Percentiles rank a stretch among this genome's conserved stretches.
Evolutionary conservation across 2,113 vertebrate species (phyloP).

Genomic region (Theristicus caerulescens): DNA sequence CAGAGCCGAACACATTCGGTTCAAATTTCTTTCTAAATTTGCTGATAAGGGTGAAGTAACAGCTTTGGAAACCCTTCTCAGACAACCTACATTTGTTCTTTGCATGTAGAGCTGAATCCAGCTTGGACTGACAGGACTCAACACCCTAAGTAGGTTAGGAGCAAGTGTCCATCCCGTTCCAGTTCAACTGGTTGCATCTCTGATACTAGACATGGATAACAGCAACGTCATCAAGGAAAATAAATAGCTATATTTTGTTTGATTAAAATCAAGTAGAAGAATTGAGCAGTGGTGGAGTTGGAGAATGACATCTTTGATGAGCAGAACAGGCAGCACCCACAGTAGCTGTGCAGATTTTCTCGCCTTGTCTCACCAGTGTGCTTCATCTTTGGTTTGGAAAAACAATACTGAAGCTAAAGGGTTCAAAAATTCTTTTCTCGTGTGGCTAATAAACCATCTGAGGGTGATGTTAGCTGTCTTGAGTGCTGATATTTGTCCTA

Average conservation of each 20-base stretch:
- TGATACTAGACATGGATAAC: not conserved
- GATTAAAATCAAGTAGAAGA: not conserved
- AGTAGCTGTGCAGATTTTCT: not conserved
- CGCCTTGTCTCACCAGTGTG: not conserved
- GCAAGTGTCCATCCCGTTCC: not conserved
- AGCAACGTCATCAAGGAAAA: not conserved
- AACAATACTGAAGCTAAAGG: not conserved
- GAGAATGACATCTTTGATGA: not conserved
- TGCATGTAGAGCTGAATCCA: conserved; percentile 1
- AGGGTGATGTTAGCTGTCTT: not conserved
- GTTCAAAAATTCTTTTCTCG: not conserved
- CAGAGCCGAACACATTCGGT: conserved; percentile 48
- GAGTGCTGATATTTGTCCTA: not conserved
- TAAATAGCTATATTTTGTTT: not conserved
- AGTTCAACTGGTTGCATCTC: not conserved
- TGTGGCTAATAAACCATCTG: not conserved
- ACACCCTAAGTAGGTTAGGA: not conserved
- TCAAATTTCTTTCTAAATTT: conserved; percentile 79
- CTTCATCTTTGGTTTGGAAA: not conserved
- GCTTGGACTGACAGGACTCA: not conserved
- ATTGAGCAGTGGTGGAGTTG: not conserved
- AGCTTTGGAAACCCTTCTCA: conserved; percentile 57
- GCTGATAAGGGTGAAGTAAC: conserved; percentile 72
- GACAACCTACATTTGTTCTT: conserved; percentile 58
- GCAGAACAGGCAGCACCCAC: not conserved